Evolutionary conservation across 2,888 invertebrate genomes (phyloP).

Genomic region (Ceriagrion tenellum): DNA sequence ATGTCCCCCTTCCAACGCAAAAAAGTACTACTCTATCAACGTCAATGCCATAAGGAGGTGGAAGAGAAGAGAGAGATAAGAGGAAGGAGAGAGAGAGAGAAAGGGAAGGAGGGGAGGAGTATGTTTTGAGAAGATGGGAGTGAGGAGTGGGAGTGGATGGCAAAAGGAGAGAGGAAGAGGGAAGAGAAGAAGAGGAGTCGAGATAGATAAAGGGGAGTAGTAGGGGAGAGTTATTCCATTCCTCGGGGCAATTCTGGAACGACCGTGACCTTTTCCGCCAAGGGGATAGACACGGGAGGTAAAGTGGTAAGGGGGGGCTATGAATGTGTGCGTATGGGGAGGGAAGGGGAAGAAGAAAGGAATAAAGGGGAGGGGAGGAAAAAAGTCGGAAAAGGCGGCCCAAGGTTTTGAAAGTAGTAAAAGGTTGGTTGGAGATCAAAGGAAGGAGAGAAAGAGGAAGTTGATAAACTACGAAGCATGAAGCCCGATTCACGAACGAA

Average conservation of each 20-base stretch:
- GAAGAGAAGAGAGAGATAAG: neutral
- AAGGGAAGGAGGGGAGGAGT: neutral
- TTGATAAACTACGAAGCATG: conserved; percentile 67
- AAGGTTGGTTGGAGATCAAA: conserved; percentile 65
- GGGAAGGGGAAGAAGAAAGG: neutral
- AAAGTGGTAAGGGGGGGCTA: conserved; percentile 26
- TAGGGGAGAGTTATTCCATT: neutral
- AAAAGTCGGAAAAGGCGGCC: conserved; percentile 46
- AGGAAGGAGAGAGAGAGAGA: neutral
- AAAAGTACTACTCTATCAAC: conserved; percentile 67
- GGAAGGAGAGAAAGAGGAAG: conserved; percentile 56
- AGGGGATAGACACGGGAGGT: neutral
- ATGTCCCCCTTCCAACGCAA: conserved; percentile 63
- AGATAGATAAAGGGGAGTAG: conserved; percentile 43
- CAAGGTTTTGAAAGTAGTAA: conserved; percentile 67
- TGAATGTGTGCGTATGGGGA: neutral
- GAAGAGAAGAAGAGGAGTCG: neutral
- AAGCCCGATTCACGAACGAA: conserved; percentile 65
- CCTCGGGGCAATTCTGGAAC: conserved; percentile 58
- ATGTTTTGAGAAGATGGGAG: no score
- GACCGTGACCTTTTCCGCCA: conserved; percentile 60
- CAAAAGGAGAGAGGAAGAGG: conserved; percentile 42
- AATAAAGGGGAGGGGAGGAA: conserved; percentile 36
- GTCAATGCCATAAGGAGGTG: conserved; percentile 56
- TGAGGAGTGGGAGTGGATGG: neutral